These are phyloP conservation scores for Silurus meridionalis DNA, from an alignment of 2,113 vertebrate species.

Conservation along the genomic window DNA sequence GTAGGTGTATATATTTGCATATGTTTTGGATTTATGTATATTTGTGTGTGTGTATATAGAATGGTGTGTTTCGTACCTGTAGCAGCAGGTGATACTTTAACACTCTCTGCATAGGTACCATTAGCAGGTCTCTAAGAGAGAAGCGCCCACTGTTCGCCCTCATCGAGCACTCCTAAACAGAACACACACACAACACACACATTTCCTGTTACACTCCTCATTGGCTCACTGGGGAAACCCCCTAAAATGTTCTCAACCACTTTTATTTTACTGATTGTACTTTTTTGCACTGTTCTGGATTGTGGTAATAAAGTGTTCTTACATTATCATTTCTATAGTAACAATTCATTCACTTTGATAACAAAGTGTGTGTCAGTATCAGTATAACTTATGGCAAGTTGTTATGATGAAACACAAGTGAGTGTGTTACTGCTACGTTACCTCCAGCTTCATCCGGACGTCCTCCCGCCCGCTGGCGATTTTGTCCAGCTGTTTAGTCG, in stretches of 20 bases:
- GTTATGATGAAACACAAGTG: background rate
- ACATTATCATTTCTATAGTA: background rate
- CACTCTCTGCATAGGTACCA: conserved; percentile 93
- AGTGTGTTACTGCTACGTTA: conserved; percentile 45
- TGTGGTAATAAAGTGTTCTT: background rate
- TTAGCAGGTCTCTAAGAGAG: conserved; percentile 85
- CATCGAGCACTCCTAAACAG: conserved; percentile 84
- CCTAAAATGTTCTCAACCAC: too few species aligned
- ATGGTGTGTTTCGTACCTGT: conserved; percentile 46
- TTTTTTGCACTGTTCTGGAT: too few species aligned
- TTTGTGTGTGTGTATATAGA: background rate
- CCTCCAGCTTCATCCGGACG: conserved; percentile 87
- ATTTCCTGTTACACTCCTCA: background rate
- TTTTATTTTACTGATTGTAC: too few species aligned
- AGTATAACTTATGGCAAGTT: too few species aligned
- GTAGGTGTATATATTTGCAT: background rate
- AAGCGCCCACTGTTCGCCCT: conserved; percentile 88
- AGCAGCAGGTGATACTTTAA: conserved; percentile 87
- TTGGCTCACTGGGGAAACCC: background rate
- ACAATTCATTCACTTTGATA: background rate
- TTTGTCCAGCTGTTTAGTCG: conserved; percentile 82
- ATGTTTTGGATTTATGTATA: too few species aligned
- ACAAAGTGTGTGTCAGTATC: too few species aligned
- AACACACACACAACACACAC: background rate
- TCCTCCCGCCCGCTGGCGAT: conserved; percentile 75